Evolutionary conservation across 2,888 invertebrate genomes (phyloP).

Genomic region (Nephrotoma flavescens): DNA sequence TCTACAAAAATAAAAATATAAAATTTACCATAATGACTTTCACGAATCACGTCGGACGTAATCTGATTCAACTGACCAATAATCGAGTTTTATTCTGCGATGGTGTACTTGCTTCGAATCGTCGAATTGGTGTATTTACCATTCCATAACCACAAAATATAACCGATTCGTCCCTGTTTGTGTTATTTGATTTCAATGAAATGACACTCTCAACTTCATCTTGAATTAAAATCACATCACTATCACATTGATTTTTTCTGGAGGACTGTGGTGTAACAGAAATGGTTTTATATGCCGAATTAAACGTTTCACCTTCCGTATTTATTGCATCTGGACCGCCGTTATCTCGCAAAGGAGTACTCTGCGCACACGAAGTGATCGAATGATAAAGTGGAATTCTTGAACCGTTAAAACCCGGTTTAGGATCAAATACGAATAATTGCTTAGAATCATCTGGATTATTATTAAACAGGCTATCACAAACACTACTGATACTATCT

Average conservation of each 20-base stretch:
- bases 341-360: not conserved
- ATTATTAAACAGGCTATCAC: not conserved
- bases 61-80: not conserved
- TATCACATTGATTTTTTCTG: not conserved
- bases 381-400: not conserved
- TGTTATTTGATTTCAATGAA: not conserved
- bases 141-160: not conserved
- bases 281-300: not conserved
- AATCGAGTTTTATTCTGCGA: not conserved
- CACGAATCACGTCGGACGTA: not conserved
- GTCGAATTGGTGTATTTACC: not conserved
- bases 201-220: not conserved
- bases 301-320: not conserved
- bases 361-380: not conserved
- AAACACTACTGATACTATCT: not conserved
- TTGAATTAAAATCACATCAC: not conserved
- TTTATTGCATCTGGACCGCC: not conserved
- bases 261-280: not conserved
- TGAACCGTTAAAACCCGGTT: too few relatives aligned
- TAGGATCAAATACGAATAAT: not conserved
- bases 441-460: not conserved
- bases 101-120: not conserved
- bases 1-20: not conserved
- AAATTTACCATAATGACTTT: too few relatives aligned
- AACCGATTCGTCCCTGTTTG: not conserved